Percentiles rank a stretch among this genome's conserved stretches.
These are phyloP conservation scores for Tokudaia tokunoshimensis DNA, from an alignment of 2,797 vertebrate species.

Conservation along the genomic window DNA sequence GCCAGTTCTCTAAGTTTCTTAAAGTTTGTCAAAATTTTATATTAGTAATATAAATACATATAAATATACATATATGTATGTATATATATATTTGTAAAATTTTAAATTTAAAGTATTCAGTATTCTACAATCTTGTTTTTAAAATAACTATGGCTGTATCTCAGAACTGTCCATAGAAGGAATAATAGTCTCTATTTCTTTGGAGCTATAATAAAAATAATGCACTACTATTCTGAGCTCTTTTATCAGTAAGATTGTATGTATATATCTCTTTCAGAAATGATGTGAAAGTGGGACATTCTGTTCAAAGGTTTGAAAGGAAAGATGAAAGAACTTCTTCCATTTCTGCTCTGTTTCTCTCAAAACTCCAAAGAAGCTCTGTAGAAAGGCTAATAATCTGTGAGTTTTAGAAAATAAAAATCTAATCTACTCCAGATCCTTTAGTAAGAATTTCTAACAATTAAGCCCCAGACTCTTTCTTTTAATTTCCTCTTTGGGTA, in stretches of 20 bases:
- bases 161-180: background rate
- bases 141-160: background rate
- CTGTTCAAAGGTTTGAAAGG: background rate
- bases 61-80: no score
- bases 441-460: slow-evolving; percentile 29
- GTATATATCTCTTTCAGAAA: background rate
- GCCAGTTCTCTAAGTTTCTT: background rate
- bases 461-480: background rate
- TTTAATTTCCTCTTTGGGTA: background rate
- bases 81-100: accelerated
- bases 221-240: background rate
- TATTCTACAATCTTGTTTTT: slow-evolving; percentile 13
- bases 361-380: background rate
- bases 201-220: background rate
- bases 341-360: background rate
- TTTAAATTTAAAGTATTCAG: background rate
- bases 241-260: slow-evolving; percentile 58
- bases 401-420: background rate
- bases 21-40: background rate
- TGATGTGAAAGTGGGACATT: background rate
- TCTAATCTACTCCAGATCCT: background rate
- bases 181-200: slow-evolving; percentile 11
- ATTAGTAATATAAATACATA: background rate
- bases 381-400: background rate
- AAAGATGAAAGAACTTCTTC: slow-evolving; percentile 33